These are phyloP conservation scores for Astatotilapia flaviijosephi DNA, from an alignment of 2,113 vertebrate species.

Conservation along the genomic window DNA sequence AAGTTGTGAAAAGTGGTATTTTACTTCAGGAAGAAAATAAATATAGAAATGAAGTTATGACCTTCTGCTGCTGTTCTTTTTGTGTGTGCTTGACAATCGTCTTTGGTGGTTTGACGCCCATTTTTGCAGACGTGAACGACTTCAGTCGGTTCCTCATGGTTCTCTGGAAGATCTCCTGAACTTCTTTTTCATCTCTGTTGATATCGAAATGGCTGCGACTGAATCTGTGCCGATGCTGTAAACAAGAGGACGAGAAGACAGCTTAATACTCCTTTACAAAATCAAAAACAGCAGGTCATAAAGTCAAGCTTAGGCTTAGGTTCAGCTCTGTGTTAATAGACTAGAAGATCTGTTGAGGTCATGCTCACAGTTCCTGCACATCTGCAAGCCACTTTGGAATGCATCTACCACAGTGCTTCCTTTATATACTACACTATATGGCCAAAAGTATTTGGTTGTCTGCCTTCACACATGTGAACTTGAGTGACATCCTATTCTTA, in stretches of 20 bases:
- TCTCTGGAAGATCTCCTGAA: slow-evolving; percentile 95
- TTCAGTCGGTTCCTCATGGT: slow-evolving; percentile 94
- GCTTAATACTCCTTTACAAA: neutral
- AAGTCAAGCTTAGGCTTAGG: neutral
- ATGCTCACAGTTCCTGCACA: neutral
- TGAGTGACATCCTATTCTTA: neutral
- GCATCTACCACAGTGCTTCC: neutral
- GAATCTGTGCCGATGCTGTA: slow-evolving; percentile 85
- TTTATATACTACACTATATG: neutral
- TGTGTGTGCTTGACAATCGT: slow-evolving; percentile 81
- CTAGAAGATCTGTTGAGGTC: neutral
- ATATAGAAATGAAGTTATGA: neutral
- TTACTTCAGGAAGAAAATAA: neutral
- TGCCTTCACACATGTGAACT: neutral
- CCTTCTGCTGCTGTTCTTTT: slow-evolving; percentile 80
- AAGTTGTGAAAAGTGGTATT: fast-evolving
- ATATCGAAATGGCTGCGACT: slow-evolving; percentile 83
- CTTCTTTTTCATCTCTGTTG: slow-evolving; percentile 78
- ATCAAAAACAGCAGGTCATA: neutral
- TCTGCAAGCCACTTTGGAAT: neutral
- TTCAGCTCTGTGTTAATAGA: neutral
- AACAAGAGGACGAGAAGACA: neutral
- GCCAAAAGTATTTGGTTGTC: neutral
- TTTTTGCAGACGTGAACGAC: slow-evolving; percentile 92
- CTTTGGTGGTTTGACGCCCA: slow-evolving; percentile 80